Evolutionary conservation across 2,888 invertebrate genomes (phyloP), one percentile per base, ranked within the genome.

Genomic region (Chesias legatella): DNA sequence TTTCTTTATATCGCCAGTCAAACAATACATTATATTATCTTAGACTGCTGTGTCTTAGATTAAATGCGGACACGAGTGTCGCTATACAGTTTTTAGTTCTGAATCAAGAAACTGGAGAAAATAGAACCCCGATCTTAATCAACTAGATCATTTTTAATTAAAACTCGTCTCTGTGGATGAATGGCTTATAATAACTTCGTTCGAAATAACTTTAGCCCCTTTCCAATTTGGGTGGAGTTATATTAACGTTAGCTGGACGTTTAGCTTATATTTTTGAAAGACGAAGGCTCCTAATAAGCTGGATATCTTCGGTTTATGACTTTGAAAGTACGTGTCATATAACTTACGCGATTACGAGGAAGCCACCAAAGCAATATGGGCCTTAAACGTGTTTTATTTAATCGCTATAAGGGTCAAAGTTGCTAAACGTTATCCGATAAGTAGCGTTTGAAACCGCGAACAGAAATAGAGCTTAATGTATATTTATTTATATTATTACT

Each of bases 271-370:
- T 48, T 51, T 51, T 51, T 53, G 42, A 37, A 28, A 27, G 34
- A 40, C 33, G 40, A 48, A 47, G 45, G 43, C 44, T 36, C 39
- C 36, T 42, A 48, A 46, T 48, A 48, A 48, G 43, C 47, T 27
- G 38, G 33, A 51, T 38, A 41, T 45, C 37, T 39, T 39, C 39
- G 45, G 48, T 54, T 54, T 50, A 54, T 51, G 51, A 54, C 54
- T 51, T 50, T 36, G 22, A 43, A 51, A 51, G 45, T 54, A 51
- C 54, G 49, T 54, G 54, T 50, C 49, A 38, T 45, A 50, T 40
- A 49, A 49, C 48, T 50, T 44, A 37, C 39, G 45, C 47, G 45
- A 43, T 48, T 48, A 54, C 49, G 38, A 43, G 29, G 31, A 45
- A 53, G 43, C 44, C 45, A 39, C 39, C 35, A 31, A 47, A 37